Conservation (phyloP, 2,888 invertebrate species). For the Molorchus minor region DNA sequence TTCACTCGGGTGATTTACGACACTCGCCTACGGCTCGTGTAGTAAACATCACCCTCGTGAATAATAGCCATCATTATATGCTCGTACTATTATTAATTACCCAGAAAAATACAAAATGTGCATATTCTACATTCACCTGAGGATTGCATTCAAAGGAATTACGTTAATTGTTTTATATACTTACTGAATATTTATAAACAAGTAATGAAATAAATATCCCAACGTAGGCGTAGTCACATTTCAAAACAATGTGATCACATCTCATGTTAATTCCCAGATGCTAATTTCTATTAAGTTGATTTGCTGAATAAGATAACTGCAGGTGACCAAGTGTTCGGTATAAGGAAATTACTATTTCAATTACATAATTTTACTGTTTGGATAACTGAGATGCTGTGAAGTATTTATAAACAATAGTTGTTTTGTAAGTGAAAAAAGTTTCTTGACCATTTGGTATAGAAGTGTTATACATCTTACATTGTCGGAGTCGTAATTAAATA, state of each 20-base stretch:
- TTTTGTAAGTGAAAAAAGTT: constrained; percentile 11
- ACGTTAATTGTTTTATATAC: no score
- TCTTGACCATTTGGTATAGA: constrained; percentile 19
- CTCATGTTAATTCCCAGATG: constrained; percentile 16
- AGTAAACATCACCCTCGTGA: no score
- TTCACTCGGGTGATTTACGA: no score
- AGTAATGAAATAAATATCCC: constrained; percentile 27
- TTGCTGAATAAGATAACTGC: constrained; percentile 12
- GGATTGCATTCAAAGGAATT: no score
- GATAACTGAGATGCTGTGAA: constrained; percentile 4
- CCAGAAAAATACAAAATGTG: no score
- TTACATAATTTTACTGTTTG: constrained; percentile 2
- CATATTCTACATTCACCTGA: no score
- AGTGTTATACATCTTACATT: no score
- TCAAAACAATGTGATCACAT: constrained; percentile 29
- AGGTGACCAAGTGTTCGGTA: constrained; percentile 3
- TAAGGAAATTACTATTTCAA: neutral
- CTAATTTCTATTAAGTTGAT: constrained; percentile 13
- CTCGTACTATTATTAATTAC: no score
- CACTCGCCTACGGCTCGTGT: no score
- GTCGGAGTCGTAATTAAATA: no score
- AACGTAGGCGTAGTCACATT: constrained; percentile 23
- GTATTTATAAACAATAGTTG: constrained; percentile 1
- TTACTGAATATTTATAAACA: constrained; percentile 16
- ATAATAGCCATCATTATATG: no score